Evolutionary conservation across 2,113 vertebrate species (phyloP), one percentile per base, ranked within the genome.

Genomic region (Symphodus melops): DNA sequence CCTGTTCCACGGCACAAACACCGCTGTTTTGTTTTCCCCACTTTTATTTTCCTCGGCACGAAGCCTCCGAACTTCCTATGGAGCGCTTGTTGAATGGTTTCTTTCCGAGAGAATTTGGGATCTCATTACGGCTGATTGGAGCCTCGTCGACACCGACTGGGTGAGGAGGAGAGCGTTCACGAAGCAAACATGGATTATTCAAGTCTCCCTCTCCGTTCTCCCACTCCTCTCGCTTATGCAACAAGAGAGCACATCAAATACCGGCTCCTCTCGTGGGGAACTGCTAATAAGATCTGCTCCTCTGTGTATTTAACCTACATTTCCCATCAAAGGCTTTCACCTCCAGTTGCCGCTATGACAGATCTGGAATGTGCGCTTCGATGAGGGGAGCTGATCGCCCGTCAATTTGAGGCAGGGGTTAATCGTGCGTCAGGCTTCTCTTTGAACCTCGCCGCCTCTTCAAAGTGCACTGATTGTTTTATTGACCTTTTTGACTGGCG

Each of bases 301-400:
- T 93, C 82, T 72, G 88, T 91, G 90, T 94, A 84, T 93, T 93
- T 94, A 94, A 92, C 93, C 92, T 90, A 94, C 87, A 92, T 94
- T 92, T 91, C 69, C 78, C 83, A 90, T 92, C 91, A 93, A 92
- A 89, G 86, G 68, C 53, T 86, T 69, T 88, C 83, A 83, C 86
- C 85, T 82, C 11, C n/a, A 79, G 62, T 81, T 80, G 71, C 78
- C 20, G 69, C 76, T 41, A 64, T 57, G 88, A 88, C 85, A 87
- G 82, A 91, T 87, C 77, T 58, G 23, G 54, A 81, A 79, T 83
- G 80, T 66, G 60, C 63, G 82, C 75, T 68, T 19, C 65, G 61
- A 79, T 25, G 56, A 78, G 68, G 49, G 64, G 79, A 81, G 77
- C 75, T 77, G 82, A 85, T 80, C 20, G 9, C 54, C 62, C 23